Evolutionary conservation across 1,140 invertebrate genomes (phyloP).

Genomic region (Zophobas atratus): DNA sequence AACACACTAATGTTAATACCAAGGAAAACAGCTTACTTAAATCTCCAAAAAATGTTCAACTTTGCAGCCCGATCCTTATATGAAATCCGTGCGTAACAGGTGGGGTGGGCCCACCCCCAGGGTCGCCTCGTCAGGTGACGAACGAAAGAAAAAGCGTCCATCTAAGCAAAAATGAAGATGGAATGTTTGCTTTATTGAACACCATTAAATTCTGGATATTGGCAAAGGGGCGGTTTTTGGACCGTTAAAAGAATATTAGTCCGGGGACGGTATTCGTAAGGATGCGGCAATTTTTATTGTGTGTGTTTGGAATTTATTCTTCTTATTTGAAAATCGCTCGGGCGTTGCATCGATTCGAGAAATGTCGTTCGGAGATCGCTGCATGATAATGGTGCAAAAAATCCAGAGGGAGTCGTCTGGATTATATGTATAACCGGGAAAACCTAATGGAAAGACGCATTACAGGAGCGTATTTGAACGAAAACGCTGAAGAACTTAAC

Average conservation of each 20-base stretch:
- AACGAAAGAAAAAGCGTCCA: not conserved
- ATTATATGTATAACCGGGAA: not conserved
- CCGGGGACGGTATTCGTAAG: constrained; percentile 20
- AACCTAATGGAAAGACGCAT: no score
- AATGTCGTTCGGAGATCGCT: not conserved
- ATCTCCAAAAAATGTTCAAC: no score
- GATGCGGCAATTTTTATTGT: constrained; percentile 24
- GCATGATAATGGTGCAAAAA: not conserved
- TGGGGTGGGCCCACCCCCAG: no score
- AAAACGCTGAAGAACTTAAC: no score
- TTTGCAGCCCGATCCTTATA: no score
- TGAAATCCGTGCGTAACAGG: no score
- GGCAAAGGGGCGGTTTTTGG: constrained; percentile 26
- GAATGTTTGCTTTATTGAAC: constrained; percentile 40
- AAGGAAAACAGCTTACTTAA: no score
- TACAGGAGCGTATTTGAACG: no score
- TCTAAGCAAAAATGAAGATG: constrained; percentile 22
- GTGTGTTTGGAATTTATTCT: constrained; percentile 19
- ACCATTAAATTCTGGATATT: constrained; percentile 17
- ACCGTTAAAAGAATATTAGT: constrained; percentile 36
- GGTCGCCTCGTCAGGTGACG: not conserved
- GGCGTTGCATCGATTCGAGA: not conserved
- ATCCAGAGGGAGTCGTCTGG: not conserved
- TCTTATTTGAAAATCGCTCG: constrained; percentile 1
- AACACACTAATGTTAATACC: no score